phyloP scores from a whole-genome alignment of 2,888 invertebrate species.

The Rotaria socialis region DNA sequence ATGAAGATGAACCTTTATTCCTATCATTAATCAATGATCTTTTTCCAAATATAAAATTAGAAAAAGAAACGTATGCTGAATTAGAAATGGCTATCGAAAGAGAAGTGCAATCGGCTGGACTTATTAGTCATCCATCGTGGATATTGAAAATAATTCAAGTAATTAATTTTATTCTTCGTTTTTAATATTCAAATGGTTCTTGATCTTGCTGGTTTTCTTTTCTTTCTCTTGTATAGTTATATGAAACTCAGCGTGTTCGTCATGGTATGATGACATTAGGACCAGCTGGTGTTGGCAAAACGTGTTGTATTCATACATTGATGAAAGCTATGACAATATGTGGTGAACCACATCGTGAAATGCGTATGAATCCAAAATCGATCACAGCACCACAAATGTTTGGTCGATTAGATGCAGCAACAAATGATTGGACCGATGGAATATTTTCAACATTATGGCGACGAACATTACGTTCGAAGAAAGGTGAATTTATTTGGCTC shows the following conservation, averaged over 20 bases:
- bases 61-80: constrained; percentile 67
- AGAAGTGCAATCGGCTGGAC: constrained; percentile 49
- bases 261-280: constrained; percentile 61
- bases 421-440: constrained; percentile 89
- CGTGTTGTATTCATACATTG: constrained; percentile 66
- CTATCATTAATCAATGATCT: constrained; percentile 80
- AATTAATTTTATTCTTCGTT: background rate
- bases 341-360: constrained; percentile 74
- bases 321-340: constrained; percentile 74
- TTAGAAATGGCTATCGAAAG: constrained; percentile 57
- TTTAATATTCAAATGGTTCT: too few relatives aligned
- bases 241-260: constrained; percentile 60
- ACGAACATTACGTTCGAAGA: constrained; percentile 72
- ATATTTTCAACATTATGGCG: constrained; percentile 86
- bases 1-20: constrained; percentile 83
- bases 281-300: constrained; percentile 56
- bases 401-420: constrained; percentile 78
- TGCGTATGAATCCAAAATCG: constrained; percentile 86
- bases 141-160: constrained; percentile 56
- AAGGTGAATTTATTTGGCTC: constrained; percentile 64
- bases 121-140: constrained; percentile 59
- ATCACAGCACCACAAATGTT: constrained; percentile 88
- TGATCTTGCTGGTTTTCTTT: background rate
- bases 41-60: constrained; percentile 78
- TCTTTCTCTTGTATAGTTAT: constrained; percentile 50